Evolutionary conservation across 2,888 invertebrate genomes (phyloP).

Genomic region (Drosophila stalkeri): DNA sequence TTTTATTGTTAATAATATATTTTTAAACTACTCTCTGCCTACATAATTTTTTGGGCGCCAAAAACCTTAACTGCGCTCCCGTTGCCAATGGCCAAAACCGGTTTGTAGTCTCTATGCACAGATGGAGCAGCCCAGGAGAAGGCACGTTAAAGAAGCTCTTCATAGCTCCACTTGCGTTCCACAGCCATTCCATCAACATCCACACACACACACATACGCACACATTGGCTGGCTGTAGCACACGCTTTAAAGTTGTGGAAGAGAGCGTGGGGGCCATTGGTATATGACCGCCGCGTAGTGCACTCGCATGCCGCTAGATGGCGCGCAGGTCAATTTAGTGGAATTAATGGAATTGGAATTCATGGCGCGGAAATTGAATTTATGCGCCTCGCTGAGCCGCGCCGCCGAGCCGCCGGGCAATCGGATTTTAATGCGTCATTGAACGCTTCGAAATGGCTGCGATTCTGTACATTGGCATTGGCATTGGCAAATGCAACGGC

Average conservation of each 20-base stretch:
- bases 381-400: constrained; percentile 71
- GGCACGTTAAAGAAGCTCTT: constrained; percentile 51
- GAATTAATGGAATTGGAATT: constrained; percentile 85
- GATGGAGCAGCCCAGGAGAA: constrained; percentile 24
- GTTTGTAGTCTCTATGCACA: constrained; percentile 45
- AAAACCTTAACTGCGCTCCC: constrained; percentile 44
- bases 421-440: constrained; percentile 82
- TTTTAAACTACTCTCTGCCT: background rate
- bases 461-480: constrained; percentile 62
- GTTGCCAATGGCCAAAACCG: constrained; percentile 41
- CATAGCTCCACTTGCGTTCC: constrained; percentile 30
- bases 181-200: constrained; percentile 53
- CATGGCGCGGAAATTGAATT: constrained; percentile 85
- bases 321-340: constrained; percentile 84
- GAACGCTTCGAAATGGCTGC: constrained; percentile 77
- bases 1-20: too few relatives aligned
- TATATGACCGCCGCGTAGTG: constrained; percentile 66
- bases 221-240: constrained; percentile 12
- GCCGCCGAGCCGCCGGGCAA: constrained; percentile 66
- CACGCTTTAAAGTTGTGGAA: constrained; percentile 41
- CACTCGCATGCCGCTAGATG: constrained; percentile 83
- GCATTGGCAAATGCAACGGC: constrained; percentile 57
- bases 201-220: constrained; percentile 23
- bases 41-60: constrained; percentile 20
- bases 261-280: constrained; percentile 50